These are phyloP conservation scores for Strigamia maritima DNA, from an alignment of 2,888 invertebrate species.

Conservation along the genomic window DNA sequence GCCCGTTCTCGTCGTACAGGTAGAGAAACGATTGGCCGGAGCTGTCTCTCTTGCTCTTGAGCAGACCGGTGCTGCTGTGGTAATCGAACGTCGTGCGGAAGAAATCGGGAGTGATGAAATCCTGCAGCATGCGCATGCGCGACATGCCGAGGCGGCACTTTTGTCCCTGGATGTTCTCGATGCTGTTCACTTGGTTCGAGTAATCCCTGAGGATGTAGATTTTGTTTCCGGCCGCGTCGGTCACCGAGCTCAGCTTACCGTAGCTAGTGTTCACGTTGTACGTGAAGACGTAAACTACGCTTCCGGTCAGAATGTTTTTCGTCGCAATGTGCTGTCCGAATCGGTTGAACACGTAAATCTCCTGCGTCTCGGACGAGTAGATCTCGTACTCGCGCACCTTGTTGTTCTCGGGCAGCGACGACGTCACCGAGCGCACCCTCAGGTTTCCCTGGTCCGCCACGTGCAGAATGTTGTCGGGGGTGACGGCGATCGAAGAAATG, in stretches of 20 bases:
- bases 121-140: conserved; percentile 85
- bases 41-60: conserved; percentile 83
- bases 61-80: conserved; percentile 80
- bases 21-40: conserved; percentile 83
- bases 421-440: conserved; percentile 44
- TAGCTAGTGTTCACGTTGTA: conserved; percentile 96
- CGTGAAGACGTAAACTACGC: conserved; percentile 86
- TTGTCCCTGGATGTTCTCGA: conserved; percentile 89
- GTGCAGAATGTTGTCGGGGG: conserved; percentile 92
- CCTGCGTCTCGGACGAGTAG: conserved; percentile 87
- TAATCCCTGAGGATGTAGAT: conserved; percentile 55
- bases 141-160: conserved; percentile 88
- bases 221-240: conserved; percentile 75
- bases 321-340: conserved; percentile 84
- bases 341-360: conserved; percentile 87
- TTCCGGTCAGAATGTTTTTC: conserved; percentile 89
- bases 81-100: conserved; percentile 92
- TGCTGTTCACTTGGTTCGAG: conserved; percentile 71
- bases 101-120: conserved; percentile 85
- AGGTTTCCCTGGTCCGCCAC: conserved; percentile 79
- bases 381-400: conserved; percentile 83
- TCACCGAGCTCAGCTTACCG: conserved; percentile 88
- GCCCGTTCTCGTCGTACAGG: conserved; percentile 90
- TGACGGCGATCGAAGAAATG: conserved; percentile 73
- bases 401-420: conserved; percentile 80